These are phyloP conservation scores for Propithecus deckenii DNA, from an alignment of 2,797 vertebrate species.

Conservation along the genomic window DNA sequence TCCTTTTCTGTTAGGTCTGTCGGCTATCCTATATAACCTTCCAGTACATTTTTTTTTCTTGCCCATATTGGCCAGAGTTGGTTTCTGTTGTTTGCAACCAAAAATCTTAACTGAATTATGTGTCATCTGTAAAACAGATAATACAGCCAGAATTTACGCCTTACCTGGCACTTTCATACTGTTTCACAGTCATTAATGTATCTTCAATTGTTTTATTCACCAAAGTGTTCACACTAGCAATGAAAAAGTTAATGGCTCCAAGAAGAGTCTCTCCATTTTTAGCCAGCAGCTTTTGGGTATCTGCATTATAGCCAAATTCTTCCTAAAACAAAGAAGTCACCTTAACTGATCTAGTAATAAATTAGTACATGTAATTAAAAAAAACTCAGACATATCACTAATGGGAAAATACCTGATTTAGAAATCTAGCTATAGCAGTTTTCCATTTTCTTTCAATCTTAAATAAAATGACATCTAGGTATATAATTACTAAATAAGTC, in stretches of 20 bases:
- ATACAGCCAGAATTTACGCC: constrained; percentile 55
- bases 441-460: constrained; percentile 41
- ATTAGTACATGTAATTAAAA: constrained; percentile 41
- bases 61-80: background rate
- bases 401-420: constrained; percentile 46
- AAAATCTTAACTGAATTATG: background rate
- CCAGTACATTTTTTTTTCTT: background rate
- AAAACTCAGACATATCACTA: background rate
- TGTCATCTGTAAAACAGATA: constrained; percentile 9
- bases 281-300: constrained; percentile 97
- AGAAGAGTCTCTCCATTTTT: constrained; percentile 99
- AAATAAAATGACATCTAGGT: constrained; percentile 28
- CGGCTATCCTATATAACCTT: background rate
- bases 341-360: constrained; percentile 57
- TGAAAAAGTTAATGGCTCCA: constrained; percentile 97
- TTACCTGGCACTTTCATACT: constrained; percentile 97
- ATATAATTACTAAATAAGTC: constrained; percentile 41
- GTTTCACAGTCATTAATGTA: constrained; percentile 97
- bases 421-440: constrained; percentile 13
- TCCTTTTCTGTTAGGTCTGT: background rate
- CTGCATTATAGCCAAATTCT: constrained; percentile 99
- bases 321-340: constrained; percentile 88
- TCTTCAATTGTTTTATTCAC: constrained; percentile 99
- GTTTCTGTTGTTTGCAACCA: constrained; percentile 29
- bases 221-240: constrained; percentile 95